Evolutionary conservation across 2,113 vertebrate genomes (phyloP), one percentile per base, ranked within the genome.

Genomic region (Andinoacara biseriatus): DNA sequence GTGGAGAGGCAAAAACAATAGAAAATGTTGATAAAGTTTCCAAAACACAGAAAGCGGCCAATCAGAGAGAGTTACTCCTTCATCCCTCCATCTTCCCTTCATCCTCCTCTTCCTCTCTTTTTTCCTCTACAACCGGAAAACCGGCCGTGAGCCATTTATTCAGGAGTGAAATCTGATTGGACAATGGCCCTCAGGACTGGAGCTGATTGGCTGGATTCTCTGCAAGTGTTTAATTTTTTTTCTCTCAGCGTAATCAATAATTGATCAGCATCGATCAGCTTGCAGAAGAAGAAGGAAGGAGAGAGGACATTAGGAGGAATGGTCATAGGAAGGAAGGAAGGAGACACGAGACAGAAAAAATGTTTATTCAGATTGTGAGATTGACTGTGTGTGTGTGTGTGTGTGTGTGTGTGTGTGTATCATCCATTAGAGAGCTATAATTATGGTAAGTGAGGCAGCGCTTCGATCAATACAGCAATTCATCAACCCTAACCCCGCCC

Each of bases 391-490:
- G 81, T 83, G 81, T 65, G 79, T 85, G 69, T 57, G 76, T 72
- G 85, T n/a, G 63, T 60, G 78, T 26, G 69, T 40, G 74, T 69
- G 85, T 78, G 82, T 81, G 76, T 77, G 81, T 82, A 61, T 96
- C 31, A 54, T 58, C 54, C 62, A 98, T 98, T 97, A 97, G 95
- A 85, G 92, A 93, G 94, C 96, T 96, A 97, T 98, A 98, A 98
- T 99, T 98, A 98, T 97, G 96, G 95, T 97, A 97, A 98, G 97
- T 97, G 97, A 97, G 96, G 96, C 96, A 95, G 96, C 96, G 96
- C 96, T 14, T 52, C 91, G 95, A 98, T 98, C 98, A 95, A 98
- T 98, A 96, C 93, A 92, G 96, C 95, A 96, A 97, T 98, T 97
- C 97, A 99, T 98, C 97, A 97, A 96, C 92, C 92, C 35, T 67